These are phyloP conservation scores for Emydura subglobosa DNA, from an alignment of 2,113 vertebrate genomes.

Conservation along the genomic window DNA sequence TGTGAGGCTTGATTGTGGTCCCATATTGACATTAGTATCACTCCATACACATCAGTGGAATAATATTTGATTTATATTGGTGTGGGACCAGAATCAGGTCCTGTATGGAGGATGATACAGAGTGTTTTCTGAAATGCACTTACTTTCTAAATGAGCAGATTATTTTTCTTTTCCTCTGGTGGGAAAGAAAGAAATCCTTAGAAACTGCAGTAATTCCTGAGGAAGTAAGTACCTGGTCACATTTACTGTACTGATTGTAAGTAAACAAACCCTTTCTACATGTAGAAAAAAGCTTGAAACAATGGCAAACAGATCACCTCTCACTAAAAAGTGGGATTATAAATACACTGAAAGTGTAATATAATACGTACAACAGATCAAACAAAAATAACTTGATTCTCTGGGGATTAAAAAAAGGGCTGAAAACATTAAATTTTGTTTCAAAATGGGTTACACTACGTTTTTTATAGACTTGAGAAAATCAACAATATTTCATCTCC, in stretches of 20 bases:
- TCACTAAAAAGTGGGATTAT: not conserved
- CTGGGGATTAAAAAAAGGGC: not conserved
- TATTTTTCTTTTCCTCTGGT: not conserved
- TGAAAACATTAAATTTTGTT: not conserved
- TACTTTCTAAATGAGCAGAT: not conserved
- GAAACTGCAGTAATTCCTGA: not conserved
- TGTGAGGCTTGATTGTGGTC: not conserved
- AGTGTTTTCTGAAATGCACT: not conserved
- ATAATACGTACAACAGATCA: not conserved
- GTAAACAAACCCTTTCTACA: accelerated
- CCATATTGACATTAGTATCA: not conserved
- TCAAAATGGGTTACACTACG: not conserved
- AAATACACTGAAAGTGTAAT: not conserved
- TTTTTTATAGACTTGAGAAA: not conserved
- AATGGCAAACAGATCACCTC: not conserved
- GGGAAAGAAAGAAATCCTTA: not conserved
- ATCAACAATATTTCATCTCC: not conserved
- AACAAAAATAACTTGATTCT: not conserved
- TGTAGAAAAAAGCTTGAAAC: not conserved
- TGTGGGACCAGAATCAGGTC: accelerated
- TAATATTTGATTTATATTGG: not conserved
- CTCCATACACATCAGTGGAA: not conserved
- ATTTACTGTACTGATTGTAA: not conserved
- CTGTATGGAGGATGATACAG: not conserved
- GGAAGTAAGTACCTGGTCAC: not conserved